Evolutionary conservation across 2,113 vertebrate genomes (phyloP).

Genomic region (Puma concolor): DNA sequence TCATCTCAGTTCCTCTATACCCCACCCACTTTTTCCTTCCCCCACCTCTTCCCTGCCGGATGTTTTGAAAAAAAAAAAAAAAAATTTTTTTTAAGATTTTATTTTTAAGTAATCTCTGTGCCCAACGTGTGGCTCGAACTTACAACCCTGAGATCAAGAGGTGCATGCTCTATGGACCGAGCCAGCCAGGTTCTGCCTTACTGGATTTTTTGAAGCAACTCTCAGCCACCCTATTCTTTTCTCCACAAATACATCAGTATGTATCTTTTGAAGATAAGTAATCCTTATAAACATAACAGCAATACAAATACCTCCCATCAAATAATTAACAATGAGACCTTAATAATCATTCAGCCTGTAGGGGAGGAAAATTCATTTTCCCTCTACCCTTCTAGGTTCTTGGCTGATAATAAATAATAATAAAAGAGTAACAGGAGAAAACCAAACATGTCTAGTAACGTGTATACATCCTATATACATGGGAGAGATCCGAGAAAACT

Average conservation of each 20-base stretch:
- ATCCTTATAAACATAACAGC: not conserved
- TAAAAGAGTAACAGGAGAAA: not conserved
- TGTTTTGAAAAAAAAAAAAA: not conserved
- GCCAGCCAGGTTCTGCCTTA: not conserved
- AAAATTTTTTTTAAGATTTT: not conserved
- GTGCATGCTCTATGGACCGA: not conserved
- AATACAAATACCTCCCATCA: not conserved
- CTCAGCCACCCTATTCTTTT: not conserved
- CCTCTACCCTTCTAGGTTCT: not conserved
- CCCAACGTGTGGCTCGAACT: not conserved
- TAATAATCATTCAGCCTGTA: not conserved
- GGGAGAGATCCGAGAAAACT: not conserved
- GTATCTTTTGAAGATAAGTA: slow-evolving; percentile 31
- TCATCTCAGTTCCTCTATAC: not conserved
- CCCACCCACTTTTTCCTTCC: not conserved
- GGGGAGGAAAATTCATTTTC: not conserved
- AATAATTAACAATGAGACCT: slow-evolving; percentile 2
- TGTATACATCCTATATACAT: not conserved
- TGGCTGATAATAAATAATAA: not conserved
- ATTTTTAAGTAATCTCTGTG: not conserved
- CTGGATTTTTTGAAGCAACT: slow-evolving; percentile 17
- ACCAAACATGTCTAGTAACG: not conserved
- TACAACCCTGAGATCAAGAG: not conserved
- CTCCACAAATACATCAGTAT: not conserved
- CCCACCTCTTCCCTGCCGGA: not conserved